Evolutionary conservation across 1,140 invertebrate species (phyloP), one percentile per base, ranked within the genome.

Genomic region (Piezodorus guildinii): DNA sequence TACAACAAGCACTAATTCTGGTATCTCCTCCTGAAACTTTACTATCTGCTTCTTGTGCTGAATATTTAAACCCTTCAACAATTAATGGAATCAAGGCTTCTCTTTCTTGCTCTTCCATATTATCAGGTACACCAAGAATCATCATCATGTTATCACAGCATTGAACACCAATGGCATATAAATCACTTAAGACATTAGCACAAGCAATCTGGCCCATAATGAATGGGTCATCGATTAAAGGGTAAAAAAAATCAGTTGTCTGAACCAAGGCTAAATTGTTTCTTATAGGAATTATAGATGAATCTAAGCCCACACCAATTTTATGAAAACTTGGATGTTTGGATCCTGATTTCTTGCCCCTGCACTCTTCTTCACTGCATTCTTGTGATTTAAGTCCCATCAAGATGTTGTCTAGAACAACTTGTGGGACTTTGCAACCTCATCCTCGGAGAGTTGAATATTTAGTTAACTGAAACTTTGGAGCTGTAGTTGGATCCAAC

Each of bases 131-230:
- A 30, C 88, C 93, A 17, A 98, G 77, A 54, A 98, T 74, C 95
- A 98, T 98, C n/a, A 98, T 79, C 94, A 99, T 97, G 76, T 98
- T 98, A 78, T 98, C 95, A 78, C 94, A 96, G 74, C 97, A 91
- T 0, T 91, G 95, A 15, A 98, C 94, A 67, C 96, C 96, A 94
- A 98, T 96, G 0, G 96, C 96, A 75, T 96, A 99, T 66, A 99
- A 76, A 77, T 98, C 95, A 79, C 94, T 97, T 56, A 99, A 78
- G n/a, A 98, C 95, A 79, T 98, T 98, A 39, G 94, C 91, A 80
- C 93, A 97, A 1, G 96, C 90, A 69, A 99, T 98, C 78, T 96
- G 16, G 72, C 94, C 95, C 94, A 96, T 90, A 85, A 97, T 93
- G 71, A 98, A 98, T 5, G 96, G 96, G 78, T 99, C 96, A 74